phyloP scores from a whole-genome alignment of 2,797 vertebrate species.

The Falco novaeseelandiae region DNA sequence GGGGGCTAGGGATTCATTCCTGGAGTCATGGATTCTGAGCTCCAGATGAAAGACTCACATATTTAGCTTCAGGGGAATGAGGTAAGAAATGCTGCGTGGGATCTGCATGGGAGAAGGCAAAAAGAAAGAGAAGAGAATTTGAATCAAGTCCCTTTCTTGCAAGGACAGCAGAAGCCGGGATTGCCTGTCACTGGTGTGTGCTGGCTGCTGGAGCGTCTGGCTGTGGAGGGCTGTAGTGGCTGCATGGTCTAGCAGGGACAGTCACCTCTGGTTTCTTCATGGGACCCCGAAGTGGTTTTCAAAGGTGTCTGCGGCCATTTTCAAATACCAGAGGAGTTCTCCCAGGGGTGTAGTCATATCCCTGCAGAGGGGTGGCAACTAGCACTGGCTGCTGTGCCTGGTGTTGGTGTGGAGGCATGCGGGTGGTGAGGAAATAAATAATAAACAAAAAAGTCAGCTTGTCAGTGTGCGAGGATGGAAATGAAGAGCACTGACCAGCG shows the following conservation, averaged over 20 bases:
- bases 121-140: background rate
- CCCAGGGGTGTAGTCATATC: background rate
- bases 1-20: background rate
- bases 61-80: background rate
- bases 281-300: background rate
- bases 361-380: background rate
- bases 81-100: background rate
- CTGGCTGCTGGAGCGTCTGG: background rate
- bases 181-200: background rate
- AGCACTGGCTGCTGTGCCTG: background rate
- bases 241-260: background rate
- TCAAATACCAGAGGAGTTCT: background rate
- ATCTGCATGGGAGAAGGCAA: background rate
- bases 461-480: slow-evolving; percentile 51
- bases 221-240: background rate
- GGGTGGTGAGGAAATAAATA: slow-evolving; percentile 42
- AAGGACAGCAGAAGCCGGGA: background rate
- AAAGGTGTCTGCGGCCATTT: background rate
- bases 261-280: background rate
- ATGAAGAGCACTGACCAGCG: slow-evolving; percentile 66
- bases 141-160: background rate
- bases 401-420: background rate
- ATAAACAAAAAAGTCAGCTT: slow-evolving; percentile 64
- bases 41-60: background rate
- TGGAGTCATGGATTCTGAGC: background rate